Base-by-base conservation (phyloP, 1,140 invertebrate species). In the Hypsibius dujardini region DNA sequence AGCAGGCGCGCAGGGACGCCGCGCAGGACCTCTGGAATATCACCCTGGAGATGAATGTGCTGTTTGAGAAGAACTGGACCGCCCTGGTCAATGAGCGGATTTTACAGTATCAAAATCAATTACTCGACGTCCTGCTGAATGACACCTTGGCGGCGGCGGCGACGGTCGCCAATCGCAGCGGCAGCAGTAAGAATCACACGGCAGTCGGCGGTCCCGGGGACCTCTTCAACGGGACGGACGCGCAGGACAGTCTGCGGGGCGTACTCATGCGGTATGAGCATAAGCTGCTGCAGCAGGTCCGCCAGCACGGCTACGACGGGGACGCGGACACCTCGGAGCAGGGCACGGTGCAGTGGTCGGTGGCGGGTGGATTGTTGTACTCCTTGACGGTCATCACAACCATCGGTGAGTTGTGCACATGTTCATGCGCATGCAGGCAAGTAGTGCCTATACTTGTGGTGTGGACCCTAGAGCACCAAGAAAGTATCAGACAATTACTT, bases 31-130 rank as follows among this genome's bases (percentile, higher is more conserved):
- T 95, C 12, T 96, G 92, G 93, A 88, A 92, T 76, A 92, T 95
- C 62, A 95, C 93, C 14, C 89, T 91, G 74, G 88, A 86, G 70
- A 82, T 95, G 69, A 95, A 95, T 79, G 92, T 95, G 75, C 83
- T 95, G 14, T 94, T 95, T 79, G 87, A 88, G 75, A 90, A 93
- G 77, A 95, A 95, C 79, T 95, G 91, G 92, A 95, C 92, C 47
- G 72, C 74, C 47, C 75, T 72, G 40, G 75, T 79, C 45, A 75
- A 78, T 70, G 71, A 72, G 1, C 74, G 79, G 72, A 77, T 79
- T 42, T 12, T 72, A 40, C 72, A 74, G 46, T 74, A 72, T 70
- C 71, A 71, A 71, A 74, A 74, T 15, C 46, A 71, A 72, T 47
- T 78, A 15, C 72, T 79, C 67, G 74, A 76, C 70, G 77, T 74